Conservation (phyloP, 2,888 invertebrate genomes). For the Platycheirus rosarum region DNA sequence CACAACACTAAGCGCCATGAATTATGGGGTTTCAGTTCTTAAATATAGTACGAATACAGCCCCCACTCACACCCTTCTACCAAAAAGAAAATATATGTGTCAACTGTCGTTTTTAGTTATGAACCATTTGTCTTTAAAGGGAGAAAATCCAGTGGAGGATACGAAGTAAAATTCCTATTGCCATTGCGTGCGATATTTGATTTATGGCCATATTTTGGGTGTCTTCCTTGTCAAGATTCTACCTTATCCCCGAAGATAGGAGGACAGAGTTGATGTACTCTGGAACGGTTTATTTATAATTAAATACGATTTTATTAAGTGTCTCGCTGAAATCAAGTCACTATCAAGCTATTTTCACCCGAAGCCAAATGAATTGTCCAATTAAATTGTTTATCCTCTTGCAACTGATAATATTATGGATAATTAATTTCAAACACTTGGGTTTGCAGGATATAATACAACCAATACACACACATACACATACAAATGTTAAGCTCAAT, state of each 20-base stretch:
- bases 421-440: conserved; percentile 51
- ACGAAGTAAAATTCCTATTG: background rate
- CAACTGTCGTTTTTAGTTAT: conserved; percentile 15
- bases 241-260: conserved; percentile 31
- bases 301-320: conserved; percentile 64
- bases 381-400: conserved; percentile 68
- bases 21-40: conserved; percentile 62
- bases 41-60: too few relatives aligned
- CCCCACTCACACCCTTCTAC: background rate
- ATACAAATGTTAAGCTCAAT: conserved; percentile 14
- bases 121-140: conserved; percentile 36
- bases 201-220: conserved; percentile 54
- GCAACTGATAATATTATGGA: conserved; percentile 60
- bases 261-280: background rate
- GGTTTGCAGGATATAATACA: background rate
- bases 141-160: background rate
- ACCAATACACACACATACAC: background rate
- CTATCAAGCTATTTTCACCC: background rate
- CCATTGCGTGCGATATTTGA: conserved; percentile 67
- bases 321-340: conserved; percentile 56
- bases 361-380: conserved; percentile 61
- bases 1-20: conserved; percentile 69
- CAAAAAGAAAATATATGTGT: conserved; percentile 26
- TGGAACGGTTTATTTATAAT: conserved; percentile 38
- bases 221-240: conserved; percentile 23